A percentile compares a stretch with the other conserved stretches of the same genome.
Evolutionary conservation across 2,113 vertebrate species (phyloP).

Genomic region (Rafetus swinhoei): DNA sequence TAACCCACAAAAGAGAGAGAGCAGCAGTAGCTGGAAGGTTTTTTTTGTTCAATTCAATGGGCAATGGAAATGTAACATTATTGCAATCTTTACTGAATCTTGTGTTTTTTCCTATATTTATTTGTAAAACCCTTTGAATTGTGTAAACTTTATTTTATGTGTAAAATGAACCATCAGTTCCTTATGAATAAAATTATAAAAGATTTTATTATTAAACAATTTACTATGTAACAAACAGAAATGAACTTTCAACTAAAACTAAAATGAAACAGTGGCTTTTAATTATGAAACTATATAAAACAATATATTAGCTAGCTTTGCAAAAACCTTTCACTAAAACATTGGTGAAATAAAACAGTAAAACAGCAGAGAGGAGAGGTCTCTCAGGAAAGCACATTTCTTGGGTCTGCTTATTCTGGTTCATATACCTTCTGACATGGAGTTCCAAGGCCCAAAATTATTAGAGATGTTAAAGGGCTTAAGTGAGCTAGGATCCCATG

Average conservation of each 20-base stretch:
- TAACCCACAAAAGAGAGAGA: background rate
- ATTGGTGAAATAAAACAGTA: background rate
- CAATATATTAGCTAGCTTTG: background rate
- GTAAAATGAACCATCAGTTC: background rate
- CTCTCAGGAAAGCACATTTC: background rate
- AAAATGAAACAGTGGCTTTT: background rate
- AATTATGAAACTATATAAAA: background rate
- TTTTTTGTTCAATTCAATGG: too few relatives aligned
- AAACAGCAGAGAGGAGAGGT: background rate
- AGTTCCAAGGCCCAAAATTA: background rate
- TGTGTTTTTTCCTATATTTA: background rate
- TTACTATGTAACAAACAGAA: background rate
- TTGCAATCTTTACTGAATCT: background rate
- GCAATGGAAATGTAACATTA: background rate
- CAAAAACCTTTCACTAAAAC: background rate
- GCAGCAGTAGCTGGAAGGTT: too few relatives aligned
- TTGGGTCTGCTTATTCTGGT: background rate
- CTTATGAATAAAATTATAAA: background rate
- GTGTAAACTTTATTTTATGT: background rate
- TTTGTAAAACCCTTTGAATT: background rate
- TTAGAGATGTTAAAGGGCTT: background rate
- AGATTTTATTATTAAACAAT: background rate
- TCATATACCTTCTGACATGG: background rate
- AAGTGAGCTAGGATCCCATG: background rate
- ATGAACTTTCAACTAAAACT: background rate